Evolutionary conservation across 2,888 invertebrate genomes (phyloP), one percentile per base, ranked within the genome.

Genomic region (Cabera pusaria): DNA sequence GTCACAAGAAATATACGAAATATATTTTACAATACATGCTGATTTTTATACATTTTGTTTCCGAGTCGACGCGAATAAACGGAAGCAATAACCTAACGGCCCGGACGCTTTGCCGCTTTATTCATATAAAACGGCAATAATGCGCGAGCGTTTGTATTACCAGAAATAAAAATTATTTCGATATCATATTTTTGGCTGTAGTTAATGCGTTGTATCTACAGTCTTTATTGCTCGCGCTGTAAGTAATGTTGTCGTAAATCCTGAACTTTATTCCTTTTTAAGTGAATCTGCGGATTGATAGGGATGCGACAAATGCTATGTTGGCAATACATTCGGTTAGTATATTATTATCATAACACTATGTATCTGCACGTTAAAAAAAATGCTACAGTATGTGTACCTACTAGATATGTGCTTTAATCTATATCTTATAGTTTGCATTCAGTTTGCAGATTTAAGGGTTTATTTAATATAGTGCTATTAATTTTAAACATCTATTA

Each of bases 71-170:
- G 27, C 26, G 36, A 20, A 28, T 32, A 64, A 68, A 56, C 66
- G 72, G 70, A 74, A 71, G 71, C 62, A 72, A 74, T 74, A 74
- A 66, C 59, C 62, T 59, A 68, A 64, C 60, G 50, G 52, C 48
- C 63, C 60, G 63, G 71, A 64, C 46, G 53, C 61, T 59, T 59
- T 61, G 52, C 49, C 56, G 57, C 52, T 60, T 62, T 68, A 67
- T 63, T 67, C 62, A 66, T 65, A 67, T 58, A 64, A 65, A 66
- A 60, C 46, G 44, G 59, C 58, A 57, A 61, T 69, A 68, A 64
- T 54, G 52, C 46, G 52, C 46, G 39, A 38, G 48, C 56, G 57
- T 67, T 69, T 62, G 61, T 62, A 57, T 59, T 53, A 52, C 51
- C 45, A 54, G 44, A 48, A 50, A 65, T 59, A 58, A 67, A 66